Conservation (phyloP, 1,140 invertebrate species). For the Listronotus bonariensis region DNA sequence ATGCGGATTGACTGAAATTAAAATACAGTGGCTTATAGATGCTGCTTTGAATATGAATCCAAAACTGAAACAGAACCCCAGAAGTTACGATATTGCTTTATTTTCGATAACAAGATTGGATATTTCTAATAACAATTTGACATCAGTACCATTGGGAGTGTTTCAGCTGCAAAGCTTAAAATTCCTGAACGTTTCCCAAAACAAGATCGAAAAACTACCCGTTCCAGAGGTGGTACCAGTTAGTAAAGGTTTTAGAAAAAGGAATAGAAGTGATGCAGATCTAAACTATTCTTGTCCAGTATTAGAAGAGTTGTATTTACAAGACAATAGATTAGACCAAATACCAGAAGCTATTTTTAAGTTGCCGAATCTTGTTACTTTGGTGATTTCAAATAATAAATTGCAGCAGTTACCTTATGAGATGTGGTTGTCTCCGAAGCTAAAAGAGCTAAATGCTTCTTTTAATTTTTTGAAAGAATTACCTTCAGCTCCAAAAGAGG, state of each 20-base stretch:
- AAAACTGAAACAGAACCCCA: conserved; percentile 73
- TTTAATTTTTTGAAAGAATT: conserved; percentile 88
- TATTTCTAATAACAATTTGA: conserved; percentile 88
- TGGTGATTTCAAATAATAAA: conserved; percentile 95
- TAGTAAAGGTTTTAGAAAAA: conserved; percentile 52
- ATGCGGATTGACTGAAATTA: conserved; percentile 69
- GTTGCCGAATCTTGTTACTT: conserved; percentile 75
- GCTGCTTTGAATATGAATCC: conserved; percentile 85
- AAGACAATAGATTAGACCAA: conserved; percentile 84
- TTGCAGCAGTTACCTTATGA: conserved; percentile 82
- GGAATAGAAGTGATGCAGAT: conserved; percentile 52
- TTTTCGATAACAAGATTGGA: conserved; percentile 93
- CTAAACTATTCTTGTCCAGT: conserved; percentile 70
- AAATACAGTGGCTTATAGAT: conserved; percentile 82
- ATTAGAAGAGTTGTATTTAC: conserved; percentile 86
- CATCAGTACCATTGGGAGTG: conserved; percentile 76
- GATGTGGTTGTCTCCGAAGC: conserved; percentile 87
- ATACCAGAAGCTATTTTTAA: conserved; percentile 82
- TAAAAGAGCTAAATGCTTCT: conserved; percentile 89
- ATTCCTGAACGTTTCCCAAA: conserved; percentile 85
- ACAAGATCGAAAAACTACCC: conserved; percentile 79
- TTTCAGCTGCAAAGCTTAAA: conserved; percentile 81
- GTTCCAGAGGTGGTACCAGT: conserved; percentile 49
- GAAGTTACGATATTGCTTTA: conserved; percentile 73
- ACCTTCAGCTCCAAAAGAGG: conserved; percentile 63